Evolutionary conservation across 30 jellyfish, hydroid and myxozoan genomes (phyloP).

Genomic region (Phacellophora camtschatica): DNA sequence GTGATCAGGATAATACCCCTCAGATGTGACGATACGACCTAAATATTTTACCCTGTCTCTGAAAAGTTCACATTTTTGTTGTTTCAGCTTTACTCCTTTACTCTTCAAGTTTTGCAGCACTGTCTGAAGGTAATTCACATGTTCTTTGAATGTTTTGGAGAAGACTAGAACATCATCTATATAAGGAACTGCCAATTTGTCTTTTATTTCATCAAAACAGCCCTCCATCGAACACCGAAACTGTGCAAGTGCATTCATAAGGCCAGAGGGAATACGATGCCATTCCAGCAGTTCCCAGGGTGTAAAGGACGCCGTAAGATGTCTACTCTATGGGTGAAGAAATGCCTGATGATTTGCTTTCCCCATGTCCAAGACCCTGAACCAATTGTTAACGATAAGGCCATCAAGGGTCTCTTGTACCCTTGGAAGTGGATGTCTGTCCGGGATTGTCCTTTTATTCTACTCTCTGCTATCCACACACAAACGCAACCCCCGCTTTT

Average conservation of each 20-base stretch:
- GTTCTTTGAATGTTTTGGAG: constrained; percentile 26
- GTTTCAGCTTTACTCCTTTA: constrained; percentile 58
- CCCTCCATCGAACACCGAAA: constrained; percentile 54
- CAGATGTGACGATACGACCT: constrained; percentile 32
- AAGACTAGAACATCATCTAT: constrained; percentile 47
- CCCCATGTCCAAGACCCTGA: constrained; percentile 29
- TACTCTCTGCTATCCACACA: constrained; percentile 27
- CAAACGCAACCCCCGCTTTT: constrained; percentile 12
- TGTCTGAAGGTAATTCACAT: constrained; percentile 11
- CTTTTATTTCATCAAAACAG: constrained; percentile 43
- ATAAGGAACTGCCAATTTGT: constrained; percentile 57
- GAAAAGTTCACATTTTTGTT: constrained; percentile 41
- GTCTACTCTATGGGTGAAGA: constrained; percentile 51
- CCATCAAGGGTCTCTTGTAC: constrained; percentile 37
- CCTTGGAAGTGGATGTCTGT: constrained; percentile 61
- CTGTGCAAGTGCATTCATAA: constrained; percentile 58
- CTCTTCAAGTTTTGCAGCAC: constrained; percentile 25
- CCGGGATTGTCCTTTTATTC: constrained; percentile 35
- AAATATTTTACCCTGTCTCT: constrained; percentile 30
- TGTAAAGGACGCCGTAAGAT: constrained; percentile 47
- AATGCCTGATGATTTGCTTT: constrained; percentile 49
- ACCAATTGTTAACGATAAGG: constrained; percentile 29
- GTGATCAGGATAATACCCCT: constrained; percentile 23
- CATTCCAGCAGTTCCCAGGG: constrained; percentile 64
- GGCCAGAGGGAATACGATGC: constrained; percentile 55